A percentile compares a stretch with the other conserved stretches of the same genome.
Evolutionary conservation across 2,888 invertebrate species (phyloP).

Genomic region (Lasioglossum vierecki): DNA sequence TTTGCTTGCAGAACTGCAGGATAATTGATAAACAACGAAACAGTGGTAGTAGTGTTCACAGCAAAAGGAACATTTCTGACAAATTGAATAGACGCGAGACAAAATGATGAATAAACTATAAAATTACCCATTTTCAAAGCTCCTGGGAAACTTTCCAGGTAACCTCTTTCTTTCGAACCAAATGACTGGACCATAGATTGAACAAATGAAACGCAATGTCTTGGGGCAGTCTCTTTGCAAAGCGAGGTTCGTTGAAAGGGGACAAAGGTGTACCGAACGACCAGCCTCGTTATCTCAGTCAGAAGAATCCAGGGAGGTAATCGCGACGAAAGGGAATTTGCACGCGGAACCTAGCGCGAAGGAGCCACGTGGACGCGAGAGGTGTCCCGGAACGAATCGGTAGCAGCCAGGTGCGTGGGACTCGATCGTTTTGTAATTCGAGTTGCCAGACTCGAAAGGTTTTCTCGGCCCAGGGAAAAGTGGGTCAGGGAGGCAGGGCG

Average conservation of each 20-base stretch:
- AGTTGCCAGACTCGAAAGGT: slow-evolving; percentile 47
- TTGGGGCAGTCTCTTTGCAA: neutral
- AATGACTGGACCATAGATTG: neutral
- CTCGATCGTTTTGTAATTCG: slow-evolving; percentile 50
- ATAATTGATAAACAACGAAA: neutral
- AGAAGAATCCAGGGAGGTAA: neutral
- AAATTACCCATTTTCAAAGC: too few species aligned
- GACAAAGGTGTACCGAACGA: neutral
- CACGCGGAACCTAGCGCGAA: neutral
- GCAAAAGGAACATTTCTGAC: neutral
- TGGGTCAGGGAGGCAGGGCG: slow-evolving; percentile 35
- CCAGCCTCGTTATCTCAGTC: neutral
- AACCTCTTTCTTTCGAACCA: too few species aligned
- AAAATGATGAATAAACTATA: too few species aligned
- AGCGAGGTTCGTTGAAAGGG: neutral
- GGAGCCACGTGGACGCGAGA: slow-evolving; percentile 25
- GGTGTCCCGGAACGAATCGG: slow-evolving; percentile 23
- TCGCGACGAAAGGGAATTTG: neutral
- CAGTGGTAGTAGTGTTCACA: neutral
- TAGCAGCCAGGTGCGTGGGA: slow-evolving; percentile 42
- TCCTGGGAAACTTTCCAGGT: too few species aligned
- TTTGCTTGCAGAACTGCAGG: neutral
- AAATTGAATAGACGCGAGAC: neutral
- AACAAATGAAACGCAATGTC: neutral
- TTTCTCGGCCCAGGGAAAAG: slow-evolving; percentile 25